These are phyloP conservation scores for Antedon mediterranea DNA, from an alignment of 53 echinoderm and acorn worm species.

Conservation along the genomic window DNA sequence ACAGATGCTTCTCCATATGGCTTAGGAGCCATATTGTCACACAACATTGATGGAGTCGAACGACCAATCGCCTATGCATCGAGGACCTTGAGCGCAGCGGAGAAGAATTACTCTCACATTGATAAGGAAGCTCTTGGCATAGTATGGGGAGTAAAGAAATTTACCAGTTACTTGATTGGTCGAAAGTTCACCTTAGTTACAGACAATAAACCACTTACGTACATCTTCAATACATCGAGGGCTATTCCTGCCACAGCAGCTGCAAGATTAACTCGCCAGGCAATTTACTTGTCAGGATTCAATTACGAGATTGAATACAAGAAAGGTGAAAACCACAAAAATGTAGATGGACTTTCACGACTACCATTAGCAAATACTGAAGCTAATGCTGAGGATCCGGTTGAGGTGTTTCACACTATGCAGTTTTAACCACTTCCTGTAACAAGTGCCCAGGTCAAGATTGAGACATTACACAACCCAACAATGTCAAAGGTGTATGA, in stretches of 20 bases:
- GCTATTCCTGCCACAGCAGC: not conserved
- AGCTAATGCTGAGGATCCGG: not conserved
- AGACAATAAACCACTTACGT: not conserved
- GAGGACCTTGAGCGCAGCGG: not conserved
- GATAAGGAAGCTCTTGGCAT: not conserved
- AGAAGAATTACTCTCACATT: not conserved
- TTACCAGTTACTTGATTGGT: not conserved
- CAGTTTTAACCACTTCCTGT: constrained; percentile 32
- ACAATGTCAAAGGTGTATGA: constrained; percentile 22
- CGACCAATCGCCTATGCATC: not conserved
- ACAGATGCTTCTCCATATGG: not conserved
- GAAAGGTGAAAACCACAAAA: not conserved
- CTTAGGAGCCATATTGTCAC: not conserved
- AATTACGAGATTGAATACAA: not conserved
- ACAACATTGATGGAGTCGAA: not conserved
- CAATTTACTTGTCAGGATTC: not conserved
- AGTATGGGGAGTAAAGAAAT: not conserved
- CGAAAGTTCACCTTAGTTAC: not conserved
- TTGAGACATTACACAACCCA: constrained; percentile 13
- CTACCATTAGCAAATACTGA: not conserved
- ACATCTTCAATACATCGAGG: not conserved
- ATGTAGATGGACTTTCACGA: not conserved
- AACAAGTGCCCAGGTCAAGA: constrained; percentile 16
- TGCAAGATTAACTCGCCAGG: not conserved
- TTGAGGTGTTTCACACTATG: constrained; percentile 11